Evolutionary conservation across 30 jellyfish, hydroid and myxozoan species (phyloP).

Genomic region (Morbakka virulenta): DNA sequence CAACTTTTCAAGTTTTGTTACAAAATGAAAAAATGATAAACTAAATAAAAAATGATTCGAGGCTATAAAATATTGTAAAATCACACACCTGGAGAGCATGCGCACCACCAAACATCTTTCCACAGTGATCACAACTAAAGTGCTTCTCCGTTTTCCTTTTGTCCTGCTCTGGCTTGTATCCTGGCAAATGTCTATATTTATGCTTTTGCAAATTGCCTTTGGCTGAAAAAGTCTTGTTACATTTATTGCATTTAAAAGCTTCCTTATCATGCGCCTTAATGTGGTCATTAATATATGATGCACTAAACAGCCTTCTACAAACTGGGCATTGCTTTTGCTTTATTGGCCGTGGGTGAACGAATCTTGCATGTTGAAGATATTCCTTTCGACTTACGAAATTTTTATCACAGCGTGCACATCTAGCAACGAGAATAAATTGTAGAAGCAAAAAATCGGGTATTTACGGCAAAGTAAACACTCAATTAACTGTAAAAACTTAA

Average conservation of each 20-base stretch:
- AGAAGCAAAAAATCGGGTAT: no score
- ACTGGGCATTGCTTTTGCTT: not conserved
- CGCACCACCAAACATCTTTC: conserved; percentile 26
- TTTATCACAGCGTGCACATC: no score
- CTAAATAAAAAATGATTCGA: not conserved
- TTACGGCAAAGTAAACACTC: no score
- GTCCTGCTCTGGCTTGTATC: conserved; percentile 21
- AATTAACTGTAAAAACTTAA: no score
- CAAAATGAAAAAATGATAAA: no score
- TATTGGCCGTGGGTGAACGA: no score
- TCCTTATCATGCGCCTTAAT: conserved; percentile 26
- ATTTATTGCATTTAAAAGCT: conserved; percentile 31
- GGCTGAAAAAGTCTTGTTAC: conserved; percentile 37
- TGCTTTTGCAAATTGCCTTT: conserved; percentile 61
- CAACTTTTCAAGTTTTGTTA: no score
- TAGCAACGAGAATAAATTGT: no score
- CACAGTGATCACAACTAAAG: conserved; percentile 48
- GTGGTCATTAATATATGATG: conserved; percentile 40
- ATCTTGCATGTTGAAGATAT: no score
- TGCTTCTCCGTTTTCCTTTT: not conserved
- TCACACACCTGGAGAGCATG: conserved; percentile 39
- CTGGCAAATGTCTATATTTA: conserved; percentile 28
- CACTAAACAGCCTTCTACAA: conserved; percentile 35
- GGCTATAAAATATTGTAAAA: not conserved
- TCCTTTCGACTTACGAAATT: no score